These are phyloP conservation scores for Ditylenchus weischeri DNA, from an alignment of 2,888 invertebrate species.

Conservation along the genomic window DNA sequence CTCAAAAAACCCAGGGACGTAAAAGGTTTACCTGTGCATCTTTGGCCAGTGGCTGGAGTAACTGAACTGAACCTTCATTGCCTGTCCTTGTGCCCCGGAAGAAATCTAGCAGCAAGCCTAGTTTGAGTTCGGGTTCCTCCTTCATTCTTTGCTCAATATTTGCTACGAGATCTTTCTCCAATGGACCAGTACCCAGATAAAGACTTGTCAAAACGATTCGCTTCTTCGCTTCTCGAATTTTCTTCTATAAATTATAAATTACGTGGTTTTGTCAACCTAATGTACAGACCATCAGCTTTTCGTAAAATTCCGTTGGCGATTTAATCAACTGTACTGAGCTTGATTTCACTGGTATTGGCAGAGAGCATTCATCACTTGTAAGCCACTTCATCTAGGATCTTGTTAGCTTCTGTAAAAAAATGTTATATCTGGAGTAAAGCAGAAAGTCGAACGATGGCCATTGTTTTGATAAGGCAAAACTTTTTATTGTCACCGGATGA, in stretches of 20 bases:
- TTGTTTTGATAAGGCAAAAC: too few relatives aligned
- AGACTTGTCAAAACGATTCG: slow-evolving; percentile 74
- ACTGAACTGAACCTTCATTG: slow-evolving; percentile 39
- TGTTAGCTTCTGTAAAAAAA: too few relatives aligned
- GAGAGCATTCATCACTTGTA: not conserved
- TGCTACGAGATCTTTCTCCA: slow-evolving; percentile 74
- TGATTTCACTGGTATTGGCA: slow-evolving; percentile 33
- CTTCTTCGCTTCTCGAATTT: slow-evolving; percentile 55
- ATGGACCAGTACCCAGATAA: slow-evolving; percentile 82
- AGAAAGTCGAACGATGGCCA: too few relatives aligned
- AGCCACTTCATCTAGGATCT: not conserved
- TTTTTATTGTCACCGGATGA: too few relatives aligned
- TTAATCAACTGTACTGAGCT: slow-evolving; percentile 34
- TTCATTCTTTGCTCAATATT: slow-evolving; percentile 29
- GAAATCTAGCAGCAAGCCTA: slow-evolving; percentile 48
- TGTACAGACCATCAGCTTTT: slow-evolving; percentile 17
- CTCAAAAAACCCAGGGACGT: not conserved
- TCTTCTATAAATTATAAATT: slow-evolving; percentile 46
- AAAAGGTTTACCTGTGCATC: slow-evolving; percentile 35
- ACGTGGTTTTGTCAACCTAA: too few relatives aligned
- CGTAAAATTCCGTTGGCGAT: slow-evolving; percentile 38
- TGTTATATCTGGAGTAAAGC: too few relatives aligned
- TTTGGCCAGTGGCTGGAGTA: slow-evolving; percentile 41
- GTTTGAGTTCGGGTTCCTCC: slow-evolving; percentile 28
- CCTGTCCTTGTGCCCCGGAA: slow-evolving; percentile 51